Evolutionary conservation across 1,140 invertebrate species (phyloP).

Genomic region (Penaeus chinensis): DNA sequence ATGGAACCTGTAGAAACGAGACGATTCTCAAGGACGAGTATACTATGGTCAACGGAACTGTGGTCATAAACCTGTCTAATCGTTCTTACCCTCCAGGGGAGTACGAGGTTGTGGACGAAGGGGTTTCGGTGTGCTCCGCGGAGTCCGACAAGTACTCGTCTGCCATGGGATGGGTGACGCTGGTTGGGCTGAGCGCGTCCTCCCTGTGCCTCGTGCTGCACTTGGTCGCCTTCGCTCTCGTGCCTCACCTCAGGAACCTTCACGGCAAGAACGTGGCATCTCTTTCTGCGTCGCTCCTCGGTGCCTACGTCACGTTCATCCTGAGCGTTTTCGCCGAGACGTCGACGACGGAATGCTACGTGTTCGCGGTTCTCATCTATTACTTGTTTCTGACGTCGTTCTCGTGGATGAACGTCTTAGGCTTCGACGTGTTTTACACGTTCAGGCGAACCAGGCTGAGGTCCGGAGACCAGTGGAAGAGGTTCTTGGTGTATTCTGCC

Average conservation of each 20-base stretch:
- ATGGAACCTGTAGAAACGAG: no score
- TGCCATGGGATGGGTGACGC: conserved; percentile 69
- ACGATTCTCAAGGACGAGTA: no score
- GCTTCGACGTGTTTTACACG: conserved; percentile 96
- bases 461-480: conserved; percentile 2
- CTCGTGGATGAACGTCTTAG: conserved; percentile 96
- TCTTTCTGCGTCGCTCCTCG: conserved; percentile 69
- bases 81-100: neutral
- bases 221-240: conserved; percentile 68
- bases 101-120: conserved; percentile 5
- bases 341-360: conserved; percentile 66
- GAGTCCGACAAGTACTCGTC: conserved; percentile 67
- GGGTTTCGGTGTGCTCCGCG: neutral
- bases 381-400: conserved; percentile 94
- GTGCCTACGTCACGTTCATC: conserved; percentile 70
- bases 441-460: conserved; percentile 65
- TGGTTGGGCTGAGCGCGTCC: conserved; percentile 69
- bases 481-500: conserved; percentile 11
- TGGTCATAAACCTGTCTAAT: neutral
- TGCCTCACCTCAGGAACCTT: conserved; percentile 70
- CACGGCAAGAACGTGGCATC: conserved; percentile 72
- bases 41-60: no score
- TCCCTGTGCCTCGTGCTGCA: conserved; percentile 71
- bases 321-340: conserved; percentile 61
- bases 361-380: conserved; percentile 83